Percentiles rank a stretch among this genome's conserved stretches.
Conservation (phyloP, 2,113 vertebrate genomes). For the Chiloscyllium plagiosum region DNA sequence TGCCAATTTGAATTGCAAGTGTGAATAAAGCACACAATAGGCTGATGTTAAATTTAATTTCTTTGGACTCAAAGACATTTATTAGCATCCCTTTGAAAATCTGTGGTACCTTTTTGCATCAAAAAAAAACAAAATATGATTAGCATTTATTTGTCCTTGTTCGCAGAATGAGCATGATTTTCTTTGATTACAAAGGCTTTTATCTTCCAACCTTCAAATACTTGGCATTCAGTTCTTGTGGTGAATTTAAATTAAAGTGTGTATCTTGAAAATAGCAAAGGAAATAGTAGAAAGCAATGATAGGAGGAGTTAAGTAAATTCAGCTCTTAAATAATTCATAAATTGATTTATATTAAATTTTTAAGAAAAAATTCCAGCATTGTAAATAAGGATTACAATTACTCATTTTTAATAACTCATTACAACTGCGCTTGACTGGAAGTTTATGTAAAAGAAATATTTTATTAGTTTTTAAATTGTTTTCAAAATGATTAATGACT, state of each 20-base stretch:
- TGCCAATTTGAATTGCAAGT: neutral
- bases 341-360: slow-evolving; percentile 26
- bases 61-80: neutral
- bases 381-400: slow-evolving; percentile 1
- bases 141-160: slow-evolving; percentile 34
- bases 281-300: neutral
- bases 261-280: neutral
- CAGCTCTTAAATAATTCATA: slow-evolving; percentile 25
- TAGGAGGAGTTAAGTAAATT: neutral
- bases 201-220: neutral
- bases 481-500: slow-evolving; percentile 30
- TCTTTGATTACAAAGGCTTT: slow-evolving; percentile 33
- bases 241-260: slow-evolving; percentile 6
- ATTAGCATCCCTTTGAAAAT: neutral
- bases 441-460: neutral
- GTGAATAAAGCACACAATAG: too few species aligned
- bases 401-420: neutral
- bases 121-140: neutral
- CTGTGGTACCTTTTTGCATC: neutral
- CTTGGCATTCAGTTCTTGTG: neutral
- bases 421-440: neutral
- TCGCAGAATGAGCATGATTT: neutral
- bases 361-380: neutral
- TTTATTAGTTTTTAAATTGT: too few species aligned
- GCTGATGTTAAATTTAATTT: slow-evolving; percentile 5